A percentile compares a stretch with the other conserved stretches of the same genome.
Evolutionary conservation across 2,888 invertebrate species (phyloP).

Genomic region (Diarsia rubi): DNA sequence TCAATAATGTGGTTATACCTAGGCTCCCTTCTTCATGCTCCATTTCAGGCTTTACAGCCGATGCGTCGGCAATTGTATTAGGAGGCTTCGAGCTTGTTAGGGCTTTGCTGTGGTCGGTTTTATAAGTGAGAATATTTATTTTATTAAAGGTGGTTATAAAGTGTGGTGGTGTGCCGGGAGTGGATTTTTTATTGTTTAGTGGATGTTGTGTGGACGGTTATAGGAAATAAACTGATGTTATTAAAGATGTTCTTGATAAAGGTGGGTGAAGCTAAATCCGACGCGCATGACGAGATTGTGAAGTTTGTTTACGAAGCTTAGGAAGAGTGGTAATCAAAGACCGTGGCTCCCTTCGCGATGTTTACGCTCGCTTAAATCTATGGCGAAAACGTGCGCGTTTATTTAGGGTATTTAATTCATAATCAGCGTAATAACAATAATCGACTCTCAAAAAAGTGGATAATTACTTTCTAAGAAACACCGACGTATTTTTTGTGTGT

Average conservation of each 20-base stretch:
- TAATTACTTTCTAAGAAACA: too few species aligned
- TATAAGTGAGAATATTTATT: slow-evolving; percentile 26
- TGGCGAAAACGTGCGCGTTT: not conserved
- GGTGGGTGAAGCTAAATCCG: slow-evolving; percentile 12
- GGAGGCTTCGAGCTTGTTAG: slow-evolving; percentile 28
- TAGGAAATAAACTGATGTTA: slow-evolving; percentile 37
- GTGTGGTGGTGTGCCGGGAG: slow-evolving; percentile 22
- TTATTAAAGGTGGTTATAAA: slow-evolving; percentile 20
- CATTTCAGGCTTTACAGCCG: slow-evolving; percentile 53
- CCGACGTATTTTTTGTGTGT: too few species aligned
- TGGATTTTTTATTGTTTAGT: slow-evolving; percentile 1
- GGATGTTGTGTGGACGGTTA: slow-evolving; percentile 12
- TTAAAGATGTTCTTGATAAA: slow-evolving; percentile 48
- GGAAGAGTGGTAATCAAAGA: not conserved
- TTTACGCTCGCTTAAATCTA: not conserved
- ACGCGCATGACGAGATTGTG: not conserved
- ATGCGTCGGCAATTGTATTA: slow-evolving; percentile 58
- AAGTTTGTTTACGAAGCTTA: not conserved
- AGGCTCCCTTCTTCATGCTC: slow-evolving; percentile 57
- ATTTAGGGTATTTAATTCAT: not conserved
- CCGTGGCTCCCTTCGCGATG: not conserved
- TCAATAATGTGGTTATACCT: slow-evolving; percentile 34
- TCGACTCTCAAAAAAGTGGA: too few species aligned
- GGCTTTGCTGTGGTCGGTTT: slow-evolving; percentile 13
- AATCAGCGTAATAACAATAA: too few species aligned